Evolutionary conservation across 1,140 invertebrate genomes (phyloP).

Genomic region (Aricia agestis): DNA sequence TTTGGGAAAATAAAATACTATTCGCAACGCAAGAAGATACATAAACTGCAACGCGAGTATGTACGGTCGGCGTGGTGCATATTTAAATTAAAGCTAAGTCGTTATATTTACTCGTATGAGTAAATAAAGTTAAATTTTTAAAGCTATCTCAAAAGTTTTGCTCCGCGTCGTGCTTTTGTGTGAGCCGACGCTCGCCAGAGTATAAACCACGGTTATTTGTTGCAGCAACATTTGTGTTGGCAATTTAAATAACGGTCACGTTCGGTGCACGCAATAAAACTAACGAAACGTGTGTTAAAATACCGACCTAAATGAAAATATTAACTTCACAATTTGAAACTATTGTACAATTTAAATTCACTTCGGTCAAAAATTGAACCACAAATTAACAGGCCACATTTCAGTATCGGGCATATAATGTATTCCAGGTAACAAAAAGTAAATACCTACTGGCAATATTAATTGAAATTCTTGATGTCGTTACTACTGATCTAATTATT

Average conservation of each 20-base stretch:
- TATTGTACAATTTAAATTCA: not conserved
- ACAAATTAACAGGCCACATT: not conserved
- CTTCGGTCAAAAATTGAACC: not conserved
- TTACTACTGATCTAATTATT: too few species aligned
- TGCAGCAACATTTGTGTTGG: not conserved
- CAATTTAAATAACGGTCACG: not conserved
- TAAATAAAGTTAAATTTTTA: not conserved
- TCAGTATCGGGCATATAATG: not conserved
- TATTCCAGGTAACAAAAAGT: not conserved
- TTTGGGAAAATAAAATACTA: too few species aligned
- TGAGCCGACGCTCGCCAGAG: not conserved
- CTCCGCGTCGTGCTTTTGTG: not conserved
- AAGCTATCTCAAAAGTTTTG: not conserved
- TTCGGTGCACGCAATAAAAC: not conserved
- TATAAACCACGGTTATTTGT: not conserved
- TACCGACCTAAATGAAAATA: not conserved
- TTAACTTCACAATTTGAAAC: not conserved
- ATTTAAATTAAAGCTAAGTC: too few species aligned
- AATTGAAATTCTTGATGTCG: too few species aligned
- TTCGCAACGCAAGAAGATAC: too few species aligned
- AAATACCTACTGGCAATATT: too few species aligned
- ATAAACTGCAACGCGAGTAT: too few species aligned
- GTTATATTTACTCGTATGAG: too few species aligned
- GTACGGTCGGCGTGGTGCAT: too few species aligned
- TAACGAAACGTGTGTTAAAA: slow-evolving; percentile 2